These are phyloP conservation scores for Tetragnatha versicolor DNA, from an alignment of 1,140 invertebrate genomes.

Conservation along the genomic window DNA sequence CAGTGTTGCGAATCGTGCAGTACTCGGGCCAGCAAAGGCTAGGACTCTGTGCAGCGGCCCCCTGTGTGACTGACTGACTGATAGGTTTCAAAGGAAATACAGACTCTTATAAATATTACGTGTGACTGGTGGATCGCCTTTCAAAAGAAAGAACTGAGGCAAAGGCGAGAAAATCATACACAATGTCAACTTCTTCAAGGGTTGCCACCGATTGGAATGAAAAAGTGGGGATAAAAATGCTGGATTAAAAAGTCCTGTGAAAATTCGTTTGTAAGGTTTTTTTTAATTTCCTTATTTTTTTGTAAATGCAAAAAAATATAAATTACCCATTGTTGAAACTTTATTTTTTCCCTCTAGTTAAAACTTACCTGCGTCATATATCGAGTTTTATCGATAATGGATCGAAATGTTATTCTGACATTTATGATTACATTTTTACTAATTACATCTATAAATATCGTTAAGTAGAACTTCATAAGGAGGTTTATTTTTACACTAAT, in stretches of 20 bases:
- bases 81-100: neutral
- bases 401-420: no score
- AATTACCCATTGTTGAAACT: no score
- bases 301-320: no score
- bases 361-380: no score
- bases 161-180: neutral
- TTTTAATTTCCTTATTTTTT: no score
- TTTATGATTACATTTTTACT: no score
- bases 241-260: no score
- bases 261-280: no score
- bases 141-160: neutral
- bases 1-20: conserved; percentile 83
- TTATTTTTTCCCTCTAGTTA: no score
- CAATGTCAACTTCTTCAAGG: neutral
- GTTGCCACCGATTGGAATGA: neutral
- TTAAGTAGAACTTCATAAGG: neutral
- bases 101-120: conserved; percentile 8
- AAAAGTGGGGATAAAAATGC: neutral
- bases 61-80: neutral
- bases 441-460: neutral
- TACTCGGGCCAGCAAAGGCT: conserved; percentile 29
- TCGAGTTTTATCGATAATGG: no score
- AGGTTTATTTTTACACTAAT: neutral
- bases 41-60: conserved; percentile 6
- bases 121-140: neutral